These are phyloP conservation scores for Percopsis omiscomaycus DNA, from an alignment of 2,797 vertebrate genomes.

Conservation along the genomic window DNA sequence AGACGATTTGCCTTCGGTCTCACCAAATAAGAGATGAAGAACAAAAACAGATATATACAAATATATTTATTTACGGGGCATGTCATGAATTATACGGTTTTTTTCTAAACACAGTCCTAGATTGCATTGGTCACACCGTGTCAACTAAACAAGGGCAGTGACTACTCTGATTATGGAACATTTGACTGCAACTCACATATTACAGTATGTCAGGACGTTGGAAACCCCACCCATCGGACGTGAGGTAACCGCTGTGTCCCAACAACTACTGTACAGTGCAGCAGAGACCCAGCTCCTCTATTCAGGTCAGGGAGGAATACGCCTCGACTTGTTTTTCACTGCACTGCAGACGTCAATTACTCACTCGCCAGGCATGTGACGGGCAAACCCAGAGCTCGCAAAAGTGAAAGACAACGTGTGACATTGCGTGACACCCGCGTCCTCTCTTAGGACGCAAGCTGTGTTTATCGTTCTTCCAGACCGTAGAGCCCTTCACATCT, in stretches of 20 bases:
- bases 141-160: constrained; percentile 53
- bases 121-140: background rate
- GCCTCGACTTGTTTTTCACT: constrained; percentile 61
- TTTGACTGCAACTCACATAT: constrained; percentile 42
- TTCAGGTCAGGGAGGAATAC: constrained; percentile 55
- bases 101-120: background rate
- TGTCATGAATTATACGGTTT: too few species aligned
- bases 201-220: constrained; percentile 44
- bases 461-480: constrained; percentile 7
- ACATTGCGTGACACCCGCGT: constrained; percentile 31
- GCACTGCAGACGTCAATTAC: constrained; percentile 52
- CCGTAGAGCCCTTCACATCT: constrained; percentile 18
- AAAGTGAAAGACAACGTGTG: constrained; percentile 42
- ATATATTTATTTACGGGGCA: background rate
- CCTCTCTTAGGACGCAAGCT: constrained; percentile 17
- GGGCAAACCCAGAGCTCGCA: constrained; percentile 47
- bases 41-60: background rate
- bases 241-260: constrained; percentile 62
- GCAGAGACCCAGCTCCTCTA: constrained; percentile 13
- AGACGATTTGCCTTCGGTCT: background rate
- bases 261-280: constrained; percentile 48
- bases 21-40: constrained; percentile 1
- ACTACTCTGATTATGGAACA: constrained; percentile 47
- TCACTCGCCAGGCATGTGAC: constrained; percentile 71
- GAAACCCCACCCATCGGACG: constrained; percentile 42